A percentile compares a stretch with the other conserved stretches of the same genome.
These are phyloP conservation scores for Lasioglossum calceatum DNA, from an alignment of 2,888 invertebrate species.

Conservation along the genomic window DNA sequence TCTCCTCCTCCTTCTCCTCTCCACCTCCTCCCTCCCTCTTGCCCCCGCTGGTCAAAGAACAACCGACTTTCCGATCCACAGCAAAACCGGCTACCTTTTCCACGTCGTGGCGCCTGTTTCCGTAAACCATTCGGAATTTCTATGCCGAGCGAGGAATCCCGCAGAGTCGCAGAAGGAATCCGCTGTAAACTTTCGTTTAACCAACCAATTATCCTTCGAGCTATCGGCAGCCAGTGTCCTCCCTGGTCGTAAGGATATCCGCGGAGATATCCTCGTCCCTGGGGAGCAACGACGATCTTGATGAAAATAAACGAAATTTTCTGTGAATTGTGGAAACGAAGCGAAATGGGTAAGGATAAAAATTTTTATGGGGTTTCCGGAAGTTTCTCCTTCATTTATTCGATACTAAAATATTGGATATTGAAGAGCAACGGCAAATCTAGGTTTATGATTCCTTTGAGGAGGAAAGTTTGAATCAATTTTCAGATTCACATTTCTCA, in stretches of 20 bases:
- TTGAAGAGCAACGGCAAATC: not conserved
- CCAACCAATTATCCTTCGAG: conserved; percentile 3
- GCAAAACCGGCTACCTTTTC: conserved; percentile 19
- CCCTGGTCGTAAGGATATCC: not conserved
- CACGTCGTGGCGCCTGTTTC: conserved; percentile 24
- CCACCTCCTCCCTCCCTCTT: not conserved
- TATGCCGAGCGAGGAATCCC: conserved; percentile 12
- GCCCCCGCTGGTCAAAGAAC: not conserved
- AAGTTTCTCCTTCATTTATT: not conserved
- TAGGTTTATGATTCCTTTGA: not conserved
- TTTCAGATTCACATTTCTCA: not conserved
- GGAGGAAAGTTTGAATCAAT: not conserved
- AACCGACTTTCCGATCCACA: conserved; percentile 13
- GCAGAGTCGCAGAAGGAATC: conserved; percentile 6
- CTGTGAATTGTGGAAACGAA: not conserved
- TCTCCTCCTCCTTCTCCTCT: not conserved
- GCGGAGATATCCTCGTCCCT: not conserved
- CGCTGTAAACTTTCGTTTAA: conserved; percentile 24
- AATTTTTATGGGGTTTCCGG: not conserved
- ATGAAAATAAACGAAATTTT: not conserved
- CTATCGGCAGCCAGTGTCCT: not conserved
- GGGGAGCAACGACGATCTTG: not conserved
- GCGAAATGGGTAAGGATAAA: not conserved
- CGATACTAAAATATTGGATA: not conserved
- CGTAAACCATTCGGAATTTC: not conserved